Percentiles rank a stretch among this genome's conserved stretches.
phyloP scores from a whole-genome alignment of 1,140 invertebrate species.

The Nautilus pompilius region DNA sequence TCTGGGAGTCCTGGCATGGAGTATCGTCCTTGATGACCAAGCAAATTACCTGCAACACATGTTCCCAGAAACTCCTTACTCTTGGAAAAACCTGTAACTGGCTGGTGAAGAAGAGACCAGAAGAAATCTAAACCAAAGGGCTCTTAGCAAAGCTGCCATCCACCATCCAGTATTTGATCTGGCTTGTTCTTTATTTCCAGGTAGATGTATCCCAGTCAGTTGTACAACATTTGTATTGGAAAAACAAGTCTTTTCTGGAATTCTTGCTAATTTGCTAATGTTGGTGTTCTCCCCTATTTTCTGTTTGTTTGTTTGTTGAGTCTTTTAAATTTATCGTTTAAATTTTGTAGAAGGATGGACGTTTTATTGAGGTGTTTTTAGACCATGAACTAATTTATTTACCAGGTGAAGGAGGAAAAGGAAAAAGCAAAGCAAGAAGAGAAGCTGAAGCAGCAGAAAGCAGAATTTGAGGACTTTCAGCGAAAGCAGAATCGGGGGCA shows the following conservation, averaged over 20 bases:
- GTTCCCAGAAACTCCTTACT: too few species aligned
- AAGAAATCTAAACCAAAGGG: too few species aligned
- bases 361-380: background rate
- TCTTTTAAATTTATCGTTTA: background rate
- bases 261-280: background rate
- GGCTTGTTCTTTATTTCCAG: too few species aligned
- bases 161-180: too few species aligned
- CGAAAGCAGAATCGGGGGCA: conserved; percentile 35
- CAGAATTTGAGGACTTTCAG: conserved; percentile 46
- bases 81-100: too few species aligned
- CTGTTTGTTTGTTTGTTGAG: background rate
- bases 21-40: too few species aligned
- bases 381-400: conserved; percentile 3
- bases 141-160: too few species aligned
- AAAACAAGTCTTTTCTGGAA: background rate
- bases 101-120: too few species aligned
- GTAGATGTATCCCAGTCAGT: too few species aligned
- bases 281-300: background rate
- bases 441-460: conserved; percentile 35
- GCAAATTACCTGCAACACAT: too few species aligned
- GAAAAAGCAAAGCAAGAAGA: conserved; percentile 35
- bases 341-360: background rate
- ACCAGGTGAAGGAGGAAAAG: conserved; percentile 35
- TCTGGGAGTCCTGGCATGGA: too few species aligned
- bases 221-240: background rate